These are phyloP conservation scores for Synanthedon vespiformis DNA, from an alignment of 2,888 invertebrate genomes.

Conservation along the genomic window DNA sequence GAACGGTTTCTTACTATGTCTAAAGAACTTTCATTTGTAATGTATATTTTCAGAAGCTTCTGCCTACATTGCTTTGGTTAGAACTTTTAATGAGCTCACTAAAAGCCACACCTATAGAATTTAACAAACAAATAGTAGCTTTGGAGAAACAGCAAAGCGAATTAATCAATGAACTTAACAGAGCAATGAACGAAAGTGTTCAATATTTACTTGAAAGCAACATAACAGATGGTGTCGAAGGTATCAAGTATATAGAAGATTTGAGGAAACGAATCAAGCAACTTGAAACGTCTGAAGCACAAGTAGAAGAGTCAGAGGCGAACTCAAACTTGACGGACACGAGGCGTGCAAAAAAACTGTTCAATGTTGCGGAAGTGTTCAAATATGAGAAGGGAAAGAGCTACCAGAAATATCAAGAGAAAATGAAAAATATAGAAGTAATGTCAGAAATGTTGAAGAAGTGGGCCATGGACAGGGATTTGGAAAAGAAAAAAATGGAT, in stretches of 20 bases:
- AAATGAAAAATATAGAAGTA: neutral
- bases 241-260: slow-evolving; percentile 21
- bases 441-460: slow-evolving; percentile 18
- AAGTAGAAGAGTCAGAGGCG: neutral
- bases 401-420: slow-evolving; percentile 2
- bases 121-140: slow-evolving; percentile 12
- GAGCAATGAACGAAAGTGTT: slow-evolving; percentile 31
- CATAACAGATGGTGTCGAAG: slow-evolving; percentile 22
- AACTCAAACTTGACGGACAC: neutral
- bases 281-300: slow-evolving; percentile 12
- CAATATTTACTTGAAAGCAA: slow-evolving; percentile 18
- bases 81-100: too few relatives aligned
- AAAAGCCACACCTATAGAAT: neutral
- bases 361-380: neutral
- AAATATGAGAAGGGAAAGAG: neutral
- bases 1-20: too few relatives aligned
- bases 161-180: slow-evolving; percentile 23
- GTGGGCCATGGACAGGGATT: slow-evolving; percentile 22
- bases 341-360: neutral
- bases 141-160: slow-evolving; percentile 24
- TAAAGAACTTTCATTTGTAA: too few relatives aligned
- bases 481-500: slow-evolving; percentile 18
- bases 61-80: too few relatives aligned
- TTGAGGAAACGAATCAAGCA: slow-evolving; percentile 23
- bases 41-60: too few relatives aligned